These are phyloP conservation scores for Takifugu rubripes DNA, from an alignment of 2,797 vertebrate genomes.

Conservation along the genomic window DNA sequence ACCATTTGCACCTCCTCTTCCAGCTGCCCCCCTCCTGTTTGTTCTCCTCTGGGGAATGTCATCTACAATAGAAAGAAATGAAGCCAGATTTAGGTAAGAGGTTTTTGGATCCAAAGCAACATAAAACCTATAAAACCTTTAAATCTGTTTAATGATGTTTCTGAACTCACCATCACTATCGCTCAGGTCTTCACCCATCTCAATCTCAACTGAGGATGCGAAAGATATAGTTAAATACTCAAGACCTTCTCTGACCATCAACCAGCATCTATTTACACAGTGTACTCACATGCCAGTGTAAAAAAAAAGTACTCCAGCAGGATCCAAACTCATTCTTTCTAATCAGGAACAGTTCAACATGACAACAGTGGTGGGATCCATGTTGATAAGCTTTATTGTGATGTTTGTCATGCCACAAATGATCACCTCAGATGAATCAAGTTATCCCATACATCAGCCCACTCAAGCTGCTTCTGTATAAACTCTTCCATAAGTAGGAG, in stretches of 20 bases:
- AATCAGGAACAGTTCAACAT: no score
- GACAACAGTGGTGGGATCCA: no score
- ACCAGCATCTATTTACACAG: neutral
- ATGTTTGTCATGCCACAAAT: no score
- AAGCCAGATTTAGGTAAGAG: neutral
- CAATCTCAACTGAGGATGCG: conserved; percentile 77
- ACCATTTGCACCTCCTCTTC: conserved; percentile 54
- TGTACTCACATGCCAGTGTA: no score
- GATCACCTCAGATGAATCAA: no score
- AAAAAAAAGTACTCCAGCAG: no score
- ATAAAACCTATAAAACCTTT: neutral
- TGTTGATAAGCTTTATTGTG: no score
- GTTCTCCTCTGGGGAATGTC: conserved; percentile 21
- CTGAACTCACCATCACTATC: conserved; percentile 81
- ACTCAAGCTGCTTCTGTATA: no score
- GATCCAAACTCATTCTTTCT: no score
- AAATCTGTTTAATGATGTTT: neutral
- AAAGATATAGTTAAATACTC: conserved; percentile 3
- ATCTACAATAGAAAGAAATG: conserved; percentile 24
- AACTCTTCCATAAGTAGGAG: no score
- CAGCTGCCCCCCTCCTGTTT: conserved; percentile 57
- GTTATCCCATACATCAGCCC: no score
- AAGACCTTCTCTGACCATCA: neutral
- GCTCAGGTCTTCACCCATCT: conserved; percentile 79
- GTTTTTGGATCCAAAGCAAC: no score